Conservation (phyloP, 1,140 invertebrate genomes). For the Drosophila bocqueti region DNA sequence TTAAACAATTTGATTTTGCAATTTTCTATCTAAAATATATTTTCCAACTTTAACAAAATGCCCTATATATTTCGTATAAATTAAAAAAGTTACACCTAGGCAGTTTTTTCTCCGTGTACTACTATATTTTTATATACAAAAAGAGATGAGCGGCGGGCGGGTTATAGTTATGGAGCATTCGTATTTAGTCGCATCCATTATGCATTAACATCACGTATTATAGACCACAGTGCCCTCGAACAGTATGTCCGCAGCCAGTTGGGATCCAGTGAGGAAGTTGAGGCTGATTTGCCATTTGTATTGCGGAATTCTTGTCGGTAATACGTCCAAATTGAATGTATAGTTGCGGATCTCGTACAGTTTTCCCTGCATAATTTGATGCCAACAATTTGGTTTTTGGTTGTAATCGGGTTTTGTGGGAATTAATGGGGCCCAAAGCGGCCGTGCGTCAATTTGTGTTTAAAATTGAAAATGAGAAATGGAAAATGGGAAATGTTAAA, state of each 20-base stretch:
- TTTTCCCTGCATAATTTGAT: conserved; percentile 54
- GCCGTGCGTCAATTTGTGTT: conserved; percentile 14
- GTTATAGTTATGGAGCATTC: conserved; percentile 31
- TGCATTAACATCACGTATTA: conserved; percentile 63
- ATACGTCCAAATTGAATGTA: conserved; percentile 47
- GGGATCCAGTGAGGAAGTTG: conserved; percentile 17
- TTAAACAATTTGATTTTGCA: neutral
- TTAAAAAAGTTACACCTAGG: no score
- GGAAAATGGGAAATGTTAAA: conserved; percentile 19
- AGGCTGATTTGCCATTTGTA: conserved; percentile 44
- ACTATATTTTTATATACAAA: conserved; percentile 2
- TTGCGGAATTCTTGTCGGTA: conserved; percentile 32
- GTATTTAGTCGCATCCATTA: conserved; percentile 58
- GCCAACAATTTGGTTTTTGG: conserved; percentile 26
- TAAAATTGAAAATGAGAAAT: conserved; percentile 33
- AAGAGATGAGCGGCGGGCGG: neutral
- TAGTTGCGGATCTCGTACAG: conserved; percentile 57
- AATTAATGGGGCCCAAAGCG: conserved; percentile 30
- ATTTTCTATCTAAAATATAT: neutral
- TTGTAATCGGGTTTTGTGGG: conserved; percentile 41
- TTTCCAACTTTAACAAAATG: neutral
- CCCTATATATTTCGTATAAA: neutral
- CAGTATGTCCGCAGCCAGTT: conserved; percentile 17
- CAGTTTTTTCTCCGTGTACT: neutral
- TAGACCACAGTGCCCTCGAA: conserved; percentile 41